Evolutionary conservation across 2,888 invertebrate genomes (phyloP).

Genomic region (Oegoconia quadripuncta): DNA sequence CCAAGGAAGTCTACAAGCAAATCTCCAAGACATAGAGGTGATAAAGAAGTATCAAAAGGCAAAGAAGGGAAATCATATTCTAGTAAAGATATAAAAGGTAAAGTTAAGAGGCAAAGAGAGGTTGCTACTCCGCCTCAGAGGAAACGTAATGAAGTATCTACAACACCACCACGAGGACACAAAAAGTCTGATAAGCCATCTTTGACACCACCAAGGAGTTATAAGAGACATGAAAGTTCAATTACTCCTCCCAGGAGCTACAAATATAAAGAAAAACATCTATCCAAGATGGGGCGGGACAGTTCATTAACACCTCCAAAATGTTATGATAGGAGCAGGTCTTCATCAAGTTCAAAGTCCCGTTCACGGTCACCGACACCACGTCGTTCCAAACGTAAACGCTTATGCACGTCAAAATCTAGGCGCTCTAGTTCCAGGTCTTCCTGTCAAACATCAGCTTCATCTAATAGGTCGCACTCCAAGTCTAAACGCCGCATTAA

Average conservation of each 20-base stretch:
- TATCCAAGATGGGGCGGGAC: conserved; percentile 45
- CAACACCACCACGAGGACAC: conserved; percentile 34
- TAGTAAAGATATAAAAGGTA: conserved; percentile 36
- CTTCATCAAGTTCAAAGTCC: conserved; percentile 49
- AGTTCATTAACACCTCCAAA: conserved; percentile 64
- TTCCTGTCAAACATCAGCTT: conserved; percentile 40
- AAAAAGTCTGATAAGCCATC: conserved; percentile 44
- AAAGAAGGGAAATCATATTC: conserved; percentile 35
- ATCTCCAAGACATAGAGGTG: conserved; percentile 33
- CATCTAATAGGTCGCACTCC: conserved; percentile 36
- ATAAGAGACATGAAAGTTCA: conserved; percentile 36
- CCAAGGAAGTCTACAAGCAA: conserved; percentile 31
- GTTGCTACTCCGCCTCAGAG: conserved; percentile 38
- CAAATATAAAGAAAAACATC: conserved; percentile 39
- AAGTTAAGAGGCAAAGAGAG: conserved; percentile 32
- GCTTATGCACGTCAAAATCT: conserved; percentile 31
- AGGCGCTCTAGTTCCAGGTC: conserved; percentile 29
- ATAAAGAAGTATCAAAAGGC: conserved; percentile 25
- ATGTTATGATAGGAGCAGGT: conserved; percentile 53
- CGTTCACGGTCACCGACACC: conserved; percentile 40
- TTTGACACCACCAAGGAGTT: conserved; percentile 42
- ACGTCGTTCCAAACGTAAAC: conserved; percentile 35
- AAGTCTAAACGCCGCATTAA: conserved; percentile 37
- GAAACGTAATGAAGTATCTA: conserved; percentile 27
- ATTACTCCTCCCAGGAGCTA: conserved; percentile 41